A percentile compares a stretch with the other conserved stretches of the same genome.
Conservation (phyloP, 2,888 invertebrate species). For the Chrysina gloriosa region DNA sequence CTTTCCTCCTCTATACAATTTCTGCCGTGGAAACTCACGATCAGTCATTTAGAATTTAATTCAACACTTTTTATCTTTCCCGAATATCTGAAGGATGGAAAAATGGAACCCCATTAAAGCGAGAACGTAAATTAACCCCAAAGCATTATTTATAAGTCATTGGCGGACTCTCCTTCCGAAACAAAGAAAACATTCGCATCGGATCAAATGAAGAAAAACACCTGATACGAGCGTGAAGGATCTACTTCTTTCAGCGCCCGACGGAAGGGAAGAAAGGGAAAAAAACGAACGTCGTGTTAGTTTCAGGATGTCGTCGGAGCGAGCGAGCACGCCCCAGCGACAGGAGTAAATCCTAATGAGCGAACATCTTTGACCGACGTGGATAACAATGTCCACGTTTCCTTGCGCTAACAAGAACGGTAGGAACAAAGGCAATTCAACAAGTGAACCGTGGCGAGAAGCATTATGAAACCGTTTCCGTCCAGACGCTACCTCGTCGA, state of each 20-base stretch:
- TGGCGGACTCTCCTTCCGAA: too few species aligned
- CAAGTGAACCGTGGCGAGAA: slow-evolving; percentile 49
- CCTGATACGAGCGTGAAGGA: too few species aligned
- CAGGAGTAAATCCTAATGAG: slow-evolving; percentile 39
- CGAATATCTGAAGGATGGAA: too few species aligned
- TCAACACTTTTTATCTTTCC: too few species aligned
- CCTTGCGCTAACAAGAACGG: slow-evolving; percentile 44
- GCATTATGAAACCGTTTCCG: slow-evolving; percentile 48
- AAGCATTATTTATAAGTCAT: too few species aligned
- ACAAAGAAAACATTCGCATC: too few species aligned
- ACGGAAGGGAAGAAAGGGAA: background rate
- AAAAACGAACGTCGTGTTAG: background rate
- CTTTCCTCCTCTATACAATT: too few species aligned
- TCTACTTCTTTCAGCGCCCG: background rate
- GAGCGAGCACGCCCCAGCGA: background rate
- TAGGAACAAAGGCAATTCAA: slow-evolving; percentile 49
- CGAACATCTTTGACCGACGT: slow-evolving; percentile 41
- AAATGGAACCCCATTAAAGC: too few species aligned
- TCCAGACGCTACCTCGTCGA: slow-evolving; percentile 37
- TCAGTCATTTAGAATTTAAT: too few species aligned
- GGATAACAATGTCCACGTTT: slow-evolving; percentile 42
- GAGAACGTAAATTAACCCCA: too few species aligned
- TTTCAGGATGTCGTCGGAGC: background rate
- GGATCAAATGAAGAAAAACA: too few species aligned
- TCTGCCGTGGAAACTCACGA: too few species aligned